A percentile compares a stretch with the other conserved stretches of the same genome.
phyloP scores from a whole-genome alignment of 1,140 invertebrate genomes.

The Nylanderia fulva region DNA sequence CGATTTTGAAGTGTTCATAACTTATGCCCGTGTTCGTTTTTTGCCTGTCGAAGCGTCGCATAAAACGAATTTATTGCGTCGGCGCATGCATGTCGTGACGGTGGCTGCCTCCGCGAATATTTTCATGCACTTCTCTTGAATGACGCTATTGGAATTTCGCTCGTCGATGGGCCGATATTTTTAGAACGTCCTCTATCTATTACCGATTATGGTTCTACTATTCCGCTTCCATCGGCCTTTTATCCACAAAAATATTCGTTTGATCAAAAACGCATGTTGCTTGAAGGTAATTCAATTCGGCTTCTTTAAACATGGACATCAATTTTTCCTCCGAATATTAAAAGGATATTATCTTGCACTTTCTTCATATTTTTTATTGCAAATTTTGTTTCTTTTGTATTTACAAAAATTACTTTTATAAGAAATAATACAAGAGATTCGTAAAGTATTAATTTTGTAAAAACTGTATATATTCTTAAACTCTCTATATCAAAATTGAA shows the following conservation, averaged over 20 bases:
- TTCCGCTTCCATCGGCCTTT: slow-evolving; percentile 10
- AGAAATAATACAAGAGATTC: background rate
- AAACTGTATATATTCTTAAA: background rate
- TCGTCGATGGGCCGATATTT: slow-evolving; percentile 66
- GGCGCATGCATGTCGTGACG: slow-evolving; percentile 75
- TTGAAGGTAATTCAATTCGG: slow-evolving; percentile 13
- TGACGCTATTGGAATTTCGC: slow-evolving; percentile 71
- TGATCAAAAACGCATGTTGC: slow-evolving; percentile 28
- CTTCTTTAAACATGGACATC: slow-evolving; percentile 11
- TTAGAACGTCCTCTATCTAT: slow-evolving; percentile 62
- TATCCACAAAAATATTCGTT: slow-evolving; percentile 26
- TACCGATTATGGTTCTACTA: slow-evolving; percentile 52
- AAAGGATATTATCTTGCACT: background rate
- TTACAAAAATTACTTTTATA: background rate
- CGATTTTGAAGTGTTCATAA: slow-evolving; percentile 80
- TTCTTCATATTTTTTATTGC: background rate
- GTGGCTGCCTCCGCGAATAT: slow-evolving; percentile 73
- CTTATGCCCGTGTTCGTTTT: slow-evolving; percentile 77
- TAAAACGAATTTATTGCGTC: slow-evolving; percentile 81
- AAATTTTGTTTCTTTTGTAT: background rate
- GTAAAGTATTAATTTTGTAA: background rate
- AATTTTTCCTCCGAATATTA: background rate
- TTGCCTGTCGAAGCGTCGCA: slow-evolving; percentile 80
- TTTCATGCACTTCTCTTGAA: slow-evolving; percentile 54
- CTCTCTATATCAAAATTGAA: background rate